Evolutionary conservation across 2,888 invertebrate species (phyloP).

Genomic region (Corythucha ciliata): DNA sequence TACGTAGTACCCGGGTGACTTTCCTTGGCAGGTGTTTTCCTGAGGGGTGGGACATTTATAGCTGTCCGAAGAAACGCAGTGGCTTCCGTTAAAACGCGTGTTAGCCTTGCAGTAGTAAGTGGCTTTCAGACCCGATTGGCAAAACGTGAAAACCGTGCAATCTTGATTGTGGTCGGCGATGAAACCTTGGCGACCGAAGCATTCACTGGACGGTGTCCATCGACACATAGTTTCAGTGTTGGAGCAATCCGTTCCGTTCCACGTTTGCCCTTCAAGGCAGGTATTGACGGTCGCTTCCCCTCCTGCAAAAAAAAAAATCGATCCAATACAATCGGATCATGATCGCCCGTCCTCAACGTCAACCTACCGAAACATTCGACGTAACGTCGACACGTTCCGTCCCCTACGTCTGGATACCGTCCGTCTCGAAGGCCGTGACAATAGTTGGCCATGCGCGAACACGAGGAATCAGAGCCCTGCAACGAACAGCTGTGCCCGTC

Average conservation of each 20-base stretch:
- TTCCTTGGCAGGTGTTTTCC: conserved; percentile 43
- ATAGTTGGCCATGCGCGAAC: not conserved
- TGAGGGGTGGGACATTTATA: conserved; percentile 35
- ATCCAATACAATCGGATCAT: not conserved
- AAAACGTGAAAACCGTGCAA: conserved; percentile 48
- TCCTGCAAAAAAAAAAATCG: too few relatives aligned
- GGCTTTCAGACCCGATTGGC: conserved; percentile 44
- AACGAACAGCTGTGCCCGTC: conserved; percentile 40
- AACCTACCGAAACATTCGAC: conserved; percentile 7
- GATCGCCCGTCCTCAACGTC: not conserved
- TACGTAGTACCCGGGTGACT: conserved; percentile 49
- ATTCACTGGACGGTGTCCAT: not conserved
- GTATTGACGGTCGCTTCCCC: not conserved
- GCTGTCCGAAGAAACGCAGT: conserved; percentile 40
- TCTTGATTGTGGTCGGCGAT: conserved; percentile 35
- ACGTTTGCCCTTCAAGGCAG: not conserved
- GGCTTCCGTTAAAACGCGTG: conserved; percentile 46
- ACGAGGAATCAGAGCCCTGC: conserved; percentile 23
- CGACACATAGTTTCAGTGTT: not conserved
- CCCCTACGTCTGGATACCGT: conserved; percentile 6
- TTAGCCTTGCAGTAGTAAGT: conserved; percentile 38
- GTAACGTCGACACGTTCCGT: conserved; percentile 17
- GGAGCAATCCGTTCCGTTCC: conserved; percentile 8
- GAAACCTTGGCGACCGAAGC: conserved; percentile 3
- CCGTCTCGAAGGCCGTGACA: conserved; percentile 23